These are phyloP conservation scores for Vespertilio murinus DNA, from an alignment of 2,797 vertebrate species.

Conservation along the genomic window DNA sequence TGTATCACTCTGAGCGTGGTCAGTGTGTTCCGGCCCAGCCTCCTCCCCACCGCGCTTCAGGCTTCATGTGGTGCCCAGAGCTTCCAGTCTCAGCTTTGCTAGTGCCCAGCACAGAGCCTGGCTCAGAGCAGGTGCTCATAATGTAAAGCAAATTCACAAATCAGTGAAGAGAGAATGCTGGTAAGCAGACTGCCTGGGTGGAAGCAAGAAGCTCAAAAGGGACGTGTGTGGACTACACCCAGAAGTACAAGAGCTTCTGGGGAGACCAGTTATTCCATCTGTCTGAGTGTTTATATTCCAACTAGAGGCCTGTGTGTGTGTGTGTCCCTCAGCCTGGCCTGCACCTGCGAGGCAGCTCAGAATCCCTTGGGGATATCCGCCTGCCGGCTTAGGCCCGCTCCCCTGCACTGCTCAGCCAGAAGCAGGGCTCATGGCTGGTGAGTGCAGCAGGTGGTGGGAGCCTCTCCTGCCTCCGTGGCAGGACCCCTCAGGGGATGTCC, in stretches of 20 bases:
- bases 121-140: neutral
- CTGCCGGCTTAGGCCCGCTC: no score
- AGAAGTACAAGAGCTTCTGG: neutral
- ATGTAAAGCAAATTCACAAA: neutral
- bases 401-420: no score
- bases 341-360: no score
- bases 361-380: no score
- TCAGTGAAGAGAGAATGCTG: neutral
- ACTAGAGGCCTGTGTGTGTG: no score
- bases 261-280: neutral
- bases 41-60: neutral
- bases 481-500: no score
- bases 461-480: no score
- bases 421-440: no score
- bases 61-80: neutral
- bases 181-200: neutral
- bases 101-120: neutral
- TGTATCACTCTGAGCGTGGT: neutral
- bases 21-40: neutral
- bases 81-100: neutral
- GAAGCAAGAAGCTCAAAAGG: neutral
- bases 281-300: neutral
- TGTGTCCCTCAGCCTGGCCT: no score
- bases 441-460: no score
- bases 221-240: neutral